Evolutionary conservation across 2,888 invertebrate species (phyloP).

Genomic region (Apamea anceps): DNA sequence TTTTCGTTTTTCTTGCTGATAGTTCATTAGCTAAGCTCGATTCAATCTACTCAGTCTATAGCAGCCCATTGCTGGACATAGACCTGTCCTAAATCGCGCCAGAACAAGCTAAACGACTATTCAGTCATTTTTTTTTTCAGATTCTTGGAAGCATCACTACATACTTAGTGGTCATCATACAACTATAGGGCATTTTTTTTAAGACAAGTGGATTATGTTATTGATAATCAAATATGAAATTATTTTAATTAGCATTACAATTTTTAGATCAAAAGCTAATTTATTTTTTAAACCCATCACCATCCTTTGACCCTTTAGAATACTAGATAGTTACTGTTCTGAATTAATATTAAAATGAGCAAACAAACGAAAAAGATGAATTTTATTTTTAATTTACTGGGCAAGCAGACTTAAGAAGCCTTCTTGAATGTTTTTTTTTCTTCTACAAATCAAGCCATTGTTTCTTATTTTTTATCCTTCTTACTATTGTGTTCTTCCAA

Average conservation of each 20-base stretch:
- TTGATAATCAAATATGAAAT: not conserved
- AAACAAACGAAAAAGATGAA: not conserved
- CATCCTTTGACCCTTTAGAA: not conserved
- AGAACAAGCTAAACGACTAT: not conserved
- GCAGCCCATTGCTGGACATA: not conserved
- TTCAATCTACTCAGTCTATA: not conserved
- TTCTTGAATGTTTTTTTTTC: not conserved
- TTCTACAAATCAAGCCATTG: not conserved
- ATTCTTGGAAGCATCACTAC: slow-evolving; percentile 72
- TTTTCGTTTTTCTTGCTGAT: not conserved
- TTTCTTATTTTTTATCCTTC: slow-evolving; percentile 40
- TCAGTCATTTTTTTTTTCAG: slow-evolving; percentile 58
- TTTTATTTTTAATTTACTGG: too few species aligned
- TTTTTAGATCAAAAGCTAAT: not conserved
- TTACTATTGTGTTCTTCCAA: slow-evolving; percentile 75
- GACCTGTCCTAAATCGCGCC: not conserved
- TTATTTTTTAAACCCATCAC: not conserved
- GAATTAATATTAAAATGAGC: not conserved
- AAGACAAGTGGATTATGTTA: not conserved
- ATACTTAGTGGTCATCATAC: slow-evolving; percentile 71
- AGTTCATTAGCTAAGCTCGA: not conserved
- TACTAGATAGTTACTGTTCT: not conserved
- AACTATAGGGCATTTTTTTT: slow-evolving; percentile 52
- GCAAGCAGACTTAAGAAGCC: not conserved
- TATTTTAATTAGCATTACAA: slow-evolving; percentile 3